Evolutionary conservation across 2,797 vertebrate species (phyloP), one percentile per base, ranked within the genome.

Genomic region (Hydrocynus forskahlii): DNA sequence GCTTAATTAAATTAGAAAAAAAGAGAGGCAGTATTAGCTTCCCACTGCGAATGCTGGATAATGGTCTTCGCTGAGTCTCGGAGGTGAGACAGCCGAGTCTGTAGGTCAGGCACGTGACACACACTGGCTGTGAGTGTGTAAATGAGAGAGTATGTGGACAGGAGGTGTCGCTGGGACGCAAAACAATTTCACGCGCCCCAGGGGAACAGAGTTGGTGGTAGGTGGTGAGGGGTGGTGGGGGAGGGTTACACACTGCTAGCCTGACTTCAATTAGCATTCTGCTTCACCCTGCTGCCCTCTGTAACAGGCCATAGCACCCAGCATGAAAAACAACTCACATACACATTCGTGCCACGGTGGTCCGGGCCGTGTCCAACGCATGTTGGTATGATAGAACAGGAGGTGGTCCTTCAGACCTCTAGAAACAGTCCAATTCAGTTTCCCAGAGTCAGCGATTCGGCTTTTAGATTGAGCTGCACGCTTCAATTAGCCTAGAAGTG

Each of bases 161-260:
- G 55, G 76, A 48, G 60, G 54, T 25, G 50, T 76, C 75, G 80
- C 76, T 23, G 62, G 85, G 83, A 84, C 25, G 81, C 74, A 79
- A 78, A 88, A 88, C 86, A 87, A 88, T 88, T 88, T 88, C 85
- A 86, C 77, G 78, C 86, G 55, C 86, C 86, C 84, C 78, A 83
- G 83, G 86, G 84, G 86, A 83, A 79, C 76, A 7, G 21, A 75
- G 60, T 62, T 35, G 75, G 64, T 78, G 69, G 73, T 69, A 77
- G 69, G 78, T n/a, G n/a, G n/a, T n/a, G n/a, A n/a, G n/a, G n/a
- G n/a, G n/a, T n/a, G n/a, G n/a, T n/a, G n/a, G n/a, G n/a, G n/a
- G n/a, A n/a, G n/a, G n/a, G n/a, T n/a, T n/a, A n/a, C n/a, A n/a
- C n/a, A n/a, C n/a, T n/a, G n/a, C n/a, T n/a, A n/a, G n/a, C n/a